Percentiles rank a stretch among this genome's conserved stretches.
Evolutionary conservation across 2,888 invertebrate genomes (phyloP).

Genomic region (Ernsta delagoae): DNA sequence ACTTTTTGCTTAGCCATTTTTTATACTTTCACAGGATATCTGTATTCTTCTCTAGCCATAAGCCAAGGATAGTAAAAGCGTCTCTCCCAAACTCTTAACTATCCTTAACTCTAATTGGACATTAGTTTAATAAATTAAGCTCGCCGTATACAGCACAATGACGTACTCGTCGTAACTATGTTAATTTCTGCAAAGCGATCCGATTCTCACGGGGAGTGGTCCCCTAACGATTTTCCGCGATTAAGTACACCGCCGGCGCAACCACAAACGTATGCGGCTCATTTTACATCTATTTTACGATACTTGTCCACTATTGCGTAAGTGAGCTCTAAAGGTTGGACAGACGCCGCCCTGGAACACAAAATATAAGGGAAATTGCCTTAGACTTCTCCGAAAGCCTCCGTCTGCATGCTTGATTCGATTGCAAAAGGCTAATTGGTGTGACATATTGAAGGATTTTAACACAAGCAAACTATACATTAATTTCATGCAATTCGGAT

Average conservation of each 20-base stretch:
- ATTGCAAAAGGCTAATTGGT: too few species aligned
- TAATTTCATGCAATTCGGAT: too few species aligned
- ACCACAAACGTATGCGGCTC: constrained; percentile 38
- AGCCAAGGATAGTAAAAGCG: too few species aligned
- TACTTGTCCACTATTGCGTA: constrained; percentile 7
- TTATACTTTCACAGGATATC: too few species aligned
- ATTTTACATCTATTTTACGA: constrained; percentile 21
- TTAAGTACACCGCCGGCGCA: constrained; percentile 48
- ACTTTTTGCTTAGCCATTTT: too few species aligned
- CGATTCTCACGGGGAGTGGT: constrained; percentile 53
- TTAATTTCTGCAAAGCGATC: constrained; percentile 24
- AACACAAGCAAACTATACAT: too few species aligned
- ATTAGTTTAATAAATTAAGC: background rate
- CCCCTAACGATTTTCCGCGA: constrained; percentile 55
- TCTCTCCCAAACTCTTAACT: background rate
- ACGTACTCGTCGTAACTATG: background rate
- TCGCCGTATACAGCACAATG: background rate
- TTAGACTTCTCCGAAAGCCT: too few species aligned
- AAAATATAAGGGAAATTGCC: too few species aligned
- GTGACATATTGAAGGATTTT: too few species aligned
- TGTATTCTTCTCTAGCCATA: too few species aligned
- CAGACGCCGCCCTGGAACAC: background rate
- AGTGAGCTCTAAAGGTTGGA: background rate
- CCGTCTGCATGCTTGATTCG: too few species aligned
- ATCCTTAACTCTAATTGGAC: background rate